Evolutionary conservation across 2,888 invertebrate species (phyloP), one percentile per base, ranked within the genome.

Genomic region (Campopleginae sp.): DNA sequence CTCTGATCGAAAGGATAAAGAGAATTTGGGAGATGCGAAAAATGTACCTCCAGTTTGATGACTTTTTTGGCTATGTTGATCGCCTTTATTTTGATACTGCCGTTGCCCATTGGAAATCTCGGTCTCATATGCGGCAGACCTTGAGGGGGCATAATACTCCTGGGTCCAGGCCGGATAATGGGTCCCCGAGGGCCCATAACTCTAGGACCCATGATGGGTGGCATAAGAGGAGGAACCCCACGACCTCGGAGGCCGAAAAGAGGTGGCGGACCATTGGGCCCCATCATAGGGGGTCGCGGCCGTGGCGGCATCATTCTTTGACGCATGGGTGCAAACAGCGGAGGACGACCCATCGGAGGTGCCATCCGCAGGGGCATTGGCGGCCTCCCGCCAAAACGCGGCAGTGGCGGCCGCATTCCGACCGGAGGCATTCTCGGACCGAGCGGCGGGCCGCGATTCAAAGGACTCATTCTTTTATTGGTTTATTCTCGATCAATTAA

Each of bases 21-120:
- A 4, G 31, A 31, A 31, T 31, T 31, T 31, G 19, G 19, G n/a
- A 31, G 31, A 2, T 61, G 4, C 10, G 14, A 63, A 85, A 66
- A 66, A 82, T 68, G 58, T 70, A 93, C 93, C 89, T 93, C 92
- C 0, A 92, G 84, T 87, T 92, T 93, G 87, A 72, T 92, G 72
- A 86, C 88, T 87, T 92, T 93, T 76, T 92, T 93, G 3, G 86
- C 76, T 68, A 88, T 90, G 83, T 88, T 91, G 42, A 89, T 86
- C 12, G 85, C 70, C 87, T 93, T 93, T 19, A 87, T 86, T 83
- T 93, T 93, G 80, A 87, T 78, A 63, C 88, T 91, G 1, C 89
- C 88, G 61, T 92, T 91, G 48, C 89, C 90, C 48, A 88, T 80
- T 5, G 90, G 89, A 58, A 89, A 92, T 75, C 92, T 89, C 4